phyloP scores from a whole-genome alignment of 2,113 vertebrate species.

The Dasypus novemcinctus region DNA sequence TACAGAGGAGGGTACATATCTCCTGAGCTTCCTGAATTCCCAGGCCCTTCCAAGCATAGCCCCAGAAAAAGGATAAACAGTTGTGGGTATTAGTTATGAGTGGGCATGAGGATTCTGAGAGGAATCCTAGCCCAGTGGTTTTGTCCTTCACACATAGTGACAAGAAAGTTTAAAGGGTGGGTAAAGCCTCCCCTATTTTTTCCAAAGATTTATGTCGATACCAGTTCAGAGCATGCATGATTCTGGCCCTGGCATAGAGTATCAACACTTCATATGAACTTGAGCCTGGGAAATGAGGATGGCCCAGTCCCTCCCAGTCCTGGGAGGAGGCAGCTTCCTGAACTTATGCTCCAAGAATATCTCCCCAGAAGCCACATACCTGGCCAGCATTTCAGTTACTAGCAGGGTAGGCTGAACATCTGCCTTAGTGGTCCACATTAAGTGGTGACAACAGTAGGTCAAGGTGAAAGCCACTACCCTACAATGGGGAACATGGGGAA shows the following conservation, averaged over 20 bases:
- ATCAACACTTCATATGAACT: not conserved
- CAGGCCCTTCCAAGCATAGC: not conserved
- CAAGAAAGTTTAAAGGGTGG: not conserved
- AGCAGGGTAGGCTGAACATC: not conserved
- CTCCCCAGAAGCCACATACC: conserved; percentile 39
- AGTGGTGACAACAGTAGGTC: conserved; percentile 46
- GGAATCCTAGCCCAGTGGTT: not conserved
- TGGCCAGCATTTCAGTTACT: conserved; percentile 43
- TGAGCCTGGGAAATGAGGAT: not conserved
- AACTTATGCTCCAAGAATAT: conserved; percentile 30
- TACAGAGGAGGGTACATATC: not conserved
- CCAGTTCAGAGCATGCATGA: not conserved
- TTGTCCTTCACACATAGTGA: not conserved
- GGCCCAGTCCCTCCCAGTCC: not conserved
- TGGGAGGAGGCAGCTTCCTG: not conserved
- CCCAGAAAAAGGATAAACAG: not conserved
- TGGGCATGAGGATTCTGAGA: not conserved
- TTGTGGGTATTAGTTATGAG: not conserved
- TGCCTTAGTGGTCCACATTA: conserved; percentile 41
- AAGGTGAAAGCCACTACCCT: conserved; percentile 42
- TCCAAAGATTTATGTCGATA: conserved; percentile 32
- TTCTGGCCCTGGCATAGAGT: not conserved
- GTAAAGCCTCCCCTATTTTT: not conserved
- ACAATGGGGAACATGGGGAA: not conserved
- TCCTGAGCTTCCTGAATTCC: not conserved